These are phyloP conservation scores for Pantala flavescens DNA, from an alignment of 1,140 invertebrate genomes.

Conservation along the genomic window DNA sequence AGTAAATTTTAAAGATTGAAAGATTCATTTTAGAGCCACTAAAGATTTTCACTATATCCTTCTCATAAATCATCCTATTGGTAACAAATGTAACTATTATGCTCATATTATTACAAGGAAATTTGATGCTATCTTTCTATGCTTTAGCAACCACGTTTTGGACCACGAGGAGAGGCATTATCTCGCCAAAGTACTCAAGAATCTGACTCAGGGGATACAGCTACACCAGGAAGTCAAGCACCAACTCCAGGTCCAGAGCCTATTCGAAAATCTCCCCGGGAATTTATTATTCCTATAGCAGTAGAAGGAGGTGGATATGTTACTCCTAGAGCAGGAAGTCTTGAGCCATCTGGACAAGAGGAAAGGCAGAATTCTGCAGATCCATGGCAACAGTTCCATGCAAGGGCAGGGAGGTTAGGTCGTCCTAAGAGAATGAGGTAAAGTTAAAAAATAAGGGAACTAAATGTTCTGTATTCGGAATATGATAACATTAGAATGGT, in stretches of 20 bases:
- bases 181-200: conserved; percentile 57
- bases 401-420: conserved; percentile 12
- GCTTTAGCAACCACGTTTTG: not conserved
- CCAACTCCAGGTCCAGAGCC: conserved; percentile 50
- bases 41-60: no score
- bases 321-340: conserved; percentile 61
- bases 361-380: conserved; percentile 28
- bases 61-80: no score
- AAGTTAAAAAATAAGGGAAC: conserved; percentile 18
- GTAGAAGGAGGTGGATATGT: conserved; percentile 78
- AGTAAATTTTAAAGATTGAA: no score
- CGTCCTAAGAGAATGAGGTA: conserved; percentile 41
- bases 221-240: conserved; percentile 28
- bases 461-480: not conserved
- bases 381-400: not conserved
- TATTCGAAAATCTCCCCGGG: conserved; percentile 74
- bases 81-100: no score
- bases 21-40: no score
- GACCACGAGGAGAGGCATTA: conserved; percentile 26
- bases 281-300: conserved; percentile 84
- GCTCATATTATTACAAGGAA: no score
- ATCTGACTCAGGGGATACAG: conserved; percentile 44
- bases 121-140: no score
- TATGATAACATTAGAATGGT: no score
- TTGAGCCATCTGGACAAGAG: conserved; percentile 38